Evolutionary conservation across 2,113 vertebrate genomes (phyloP).

Genomic region (Gymnorhina tibicen): DNA sequence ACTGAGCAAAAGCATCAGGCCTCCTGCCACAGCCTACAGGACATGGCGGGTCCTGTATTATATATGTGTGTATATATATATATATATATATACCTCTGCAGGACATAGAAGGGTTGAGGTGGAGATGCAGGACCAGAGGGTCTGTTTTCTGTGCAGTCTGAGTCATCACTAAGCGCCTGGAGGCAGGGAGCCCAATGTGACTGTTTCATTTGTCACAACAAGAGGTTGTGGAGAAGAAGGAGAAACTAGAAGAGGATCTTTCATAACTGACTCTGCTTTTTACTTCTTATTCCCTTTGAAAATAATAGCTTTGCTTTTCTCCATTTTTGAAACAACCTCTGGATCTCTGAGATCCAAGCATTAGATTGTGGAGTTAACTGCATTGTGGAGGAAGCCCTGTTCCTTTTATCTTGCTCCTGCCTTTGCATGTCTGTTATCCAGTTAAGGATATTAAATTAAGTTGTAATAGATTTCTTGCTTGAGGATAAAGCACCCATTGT

Average conservation of each 20-base stretch:
- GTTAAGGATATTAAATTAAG: background rate
- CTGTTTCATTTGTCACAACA: background rate
- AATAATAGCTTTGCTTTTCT: background rate
- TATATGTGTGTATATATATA: background rate
- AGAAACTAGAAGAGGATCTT: background rate
- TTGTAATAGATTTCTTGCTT: background rate
- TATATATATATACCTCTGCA: background rate
- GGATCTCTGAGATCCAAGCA: background rate
- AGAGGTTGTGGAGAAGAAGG: background rate
- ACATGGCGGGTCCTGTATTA: accelerated
- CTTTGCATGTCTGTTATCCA: background rate
- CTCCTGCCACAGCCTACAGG: background rate
- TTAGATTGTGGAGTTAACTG: background rate
- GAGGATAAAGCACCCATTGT: accelerated
- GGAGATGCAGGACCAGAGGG: background rate
- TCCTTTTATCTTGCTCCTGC: background rate
- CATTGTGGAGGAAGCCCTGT: background rate
- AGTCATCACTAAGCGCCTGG: accelerated
- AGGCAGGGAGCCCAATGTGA: accelerated
- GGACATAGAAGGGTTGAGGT: background rate
- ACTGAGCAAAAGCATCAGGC: background rate
- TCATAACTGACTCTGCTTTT: background rate
- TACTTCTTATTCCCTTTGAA: background rate
- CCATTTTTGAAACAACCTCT: background rate
- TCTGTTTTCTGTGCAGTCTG: background rate